Evolutionary conservation across 1,140 invertebrate genomes (phyloP), one percentile per base, ranked within the genome.

Genomic region (Frieseomelitta varia): DNA sequence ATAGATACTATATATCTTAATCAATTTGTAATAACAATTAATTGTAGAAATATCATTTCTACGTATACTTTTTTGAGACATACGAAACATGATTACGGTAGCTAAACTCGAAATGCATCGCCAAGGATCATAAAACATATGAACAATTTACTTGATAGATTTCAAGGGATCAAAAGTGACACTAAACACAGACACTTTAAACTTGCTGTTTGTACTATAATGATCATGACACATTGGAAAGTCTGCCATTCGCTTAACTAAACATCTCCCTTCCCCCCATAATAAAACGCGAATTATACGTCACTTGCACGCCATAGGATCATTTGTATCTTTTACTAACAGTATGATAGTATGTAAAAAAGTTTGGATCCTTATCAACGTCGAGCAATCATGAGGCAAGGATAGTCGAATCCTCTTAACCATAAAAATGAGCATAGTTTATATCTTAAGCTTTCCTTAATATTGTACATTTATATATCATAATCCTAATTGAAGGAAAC

Each of bases 181-280:
- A 89, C 67, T 72, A 82, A 89, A 89, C 85, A 90, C 85, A 87
- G 87, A 89, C 87, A 87, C 81, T 89, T 87, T 84, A 84, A 83
- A 87, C 71, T 87, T 89, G 88, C 81, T 83, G 71, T 89, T 89
- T 89, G 88, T 89, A 89, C 88, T 89, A 89, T 86, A 87, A 89
- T 69, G 81, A 88, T 77, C 69, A 73, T 63, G 80, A 84, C 81
- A 74, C 78, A 81, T 79, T 65, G 61, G 74, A 65, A 72, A 88
- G 27, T 80, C 39, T 56, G 65, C 67, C 56, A 65, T 78, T 87
- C 53, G 47, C 75, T 51, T 56, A 61, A 76, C 55, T 87, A 69
- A 86, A 83, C 65, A 34, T 0, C 39, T 6, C 6, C 39, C 39
- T 6, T 47, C 0, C 19, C 15, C 12, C n/a, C 65, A 61, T 27